Base-by-base conservation (phyloP, 2,113 vertebrate species). In the Salvator merianae region DNA sequence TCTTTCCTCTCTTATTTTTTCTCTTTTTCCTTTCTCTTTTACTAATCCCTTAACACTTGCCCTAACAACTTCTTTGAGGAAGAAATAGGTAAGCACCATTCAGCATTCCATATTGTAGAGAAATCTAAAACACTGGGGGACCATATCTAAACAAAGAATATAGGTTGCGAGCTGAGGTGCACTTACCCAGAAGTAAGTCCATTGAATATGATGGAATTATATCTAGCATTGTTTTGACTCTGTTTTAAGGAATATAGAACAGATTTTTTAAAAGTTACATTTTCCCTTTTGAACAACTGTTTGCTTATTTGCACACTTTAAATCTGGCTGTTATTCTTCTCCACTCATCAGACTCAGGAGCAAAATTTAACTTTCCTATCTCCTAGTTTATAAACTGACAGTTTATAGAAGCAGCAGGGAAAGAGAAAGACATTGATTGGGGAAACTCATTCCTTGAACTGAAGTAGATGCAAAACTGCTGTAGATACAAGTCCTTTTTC, bases 41-140 rank as follows among this genome's bases (percentile, higher is more conserved):
- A 24, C 43, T 69, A 83, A 84, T 72, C 84, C 82, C 59, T 13
- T 90, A 91, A 86, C 84, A 38, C 80, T 93, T 91, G 79, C 85
- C 71, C 68, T 86, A 82, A 68, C 83, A 80, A 80, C 79, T 88
- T 90, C 79, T 80, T 86, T 10, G 74, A 89, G 80, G 79, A 90
- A 93, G 90, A 86, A 93, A 86, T 18, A 70, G 91, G 74, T 92
- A 92, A 92, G 93, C 84, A 47, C 28, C 55, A 50, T 24, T 72
- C 38, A 12, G 62, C 88, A 89, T 88, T 89, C 81, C 1, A 0
- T 84, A 66, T 20, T 28, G 9, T 85, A 72, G 66, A 87, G 83
- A 79, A 85, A 84, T 79, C 34, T 32, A 38, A 82, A 77, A n/a
- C 34, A 55, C 69, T 32, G 78, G 32, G 30, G 43, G 28, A 47